A percentile compares a stretch with the other conserved stretches of the same genome.
Evolutionary conservation across 2,888 invertebrate species (phyloP).

Genomic region (Platycheirus rosarum): DNA sequence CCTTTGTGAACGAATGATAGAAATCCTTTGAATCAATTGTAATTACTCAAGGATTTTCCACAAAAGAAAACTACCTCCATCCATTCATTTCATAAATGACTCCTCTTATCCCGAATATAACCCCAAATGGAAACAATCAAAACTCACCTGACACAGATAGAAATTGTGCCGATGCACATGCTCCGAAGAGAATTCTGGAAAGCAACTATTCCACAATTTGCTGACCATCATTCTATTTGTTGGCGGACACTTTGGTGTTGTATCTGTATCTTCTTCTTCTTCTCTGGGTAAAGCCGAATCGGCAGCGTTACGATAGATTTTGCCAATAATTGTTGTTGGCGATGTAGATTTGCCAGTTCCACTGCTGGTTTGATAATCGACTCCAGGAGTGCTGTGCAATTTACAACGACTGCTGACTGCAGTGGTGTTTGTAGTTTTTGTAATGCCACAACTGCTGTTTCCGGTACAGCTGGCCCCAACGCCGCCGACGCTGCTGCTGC

Average conservation of each 20-base stretch:
- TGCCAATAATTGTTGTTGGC: conserved; percentile 73
- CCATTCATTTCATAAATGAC: background rate
- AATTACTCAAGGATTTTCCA: background rate
- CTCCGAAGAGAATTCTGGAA: conserved; percentile 82
- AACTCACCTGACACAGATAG: conserved; percentile 81
- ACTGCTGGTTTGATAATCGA: conserved; percentile 63
- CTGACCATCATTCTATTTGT: conserved; percentile 82
- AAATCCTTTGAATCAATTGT: conserved; percentile 8
- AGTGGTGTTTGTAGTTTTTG: conserved; percentile 74
- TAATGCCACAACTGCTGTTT: conserved; percentile 43
- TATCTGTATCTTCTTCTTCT: conserved; percentile 79
- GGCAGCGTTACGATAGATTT: conserved; percentile 53
- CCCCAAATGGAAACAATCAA: background rate
- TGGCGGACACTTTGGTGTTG: conserved; percentile 79
- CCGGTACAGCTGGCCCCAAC: conserved; percentile 50
- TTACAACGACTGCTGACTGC: conserved; percentile 60
- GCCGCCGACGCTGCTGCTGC: conserved; percentile 31
- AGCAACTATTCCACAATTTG: conserved; percentile 83
- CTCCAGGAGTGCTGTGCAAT: conserved; percentile 48
- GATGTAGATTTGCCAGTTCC: conserved; percentile 75
- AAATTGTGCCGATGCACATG: conserved; percentile 83
- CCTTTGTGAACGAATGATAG: background rate
- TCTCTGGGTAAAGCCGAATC: conserved; percentile 74
- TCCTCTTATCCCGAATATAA: background rate
- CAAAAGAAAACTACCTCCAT: background rate